Conservation (phyloP, 2,797 vertebrate genomes). For the Lagocephalus sceleratus region DNA sequence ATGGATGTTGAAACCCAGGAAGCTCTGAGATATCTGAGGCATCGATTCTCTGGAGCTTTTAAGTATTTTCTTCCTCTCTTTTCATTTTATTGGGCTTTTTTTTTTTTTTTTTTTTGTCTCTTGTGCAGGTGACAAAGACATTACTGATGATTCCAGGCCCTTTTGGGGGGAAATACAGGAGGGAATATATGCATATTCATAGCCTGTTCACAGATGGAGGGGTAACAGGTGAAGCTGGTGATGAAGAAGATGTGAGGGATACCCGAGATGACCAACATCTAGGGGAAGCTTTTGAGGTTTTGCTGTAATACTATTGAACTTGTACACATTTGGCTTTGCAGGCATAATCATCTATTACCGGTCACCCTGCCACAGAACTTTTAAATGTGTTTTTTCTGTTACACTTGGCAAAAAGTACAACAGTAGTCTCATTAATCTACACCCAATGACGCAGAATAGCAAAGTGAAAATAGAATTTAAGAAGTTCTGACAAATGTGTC, state of each 20-base stretch:
- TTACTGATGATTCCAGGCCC: slow-evolving; percentile 5
- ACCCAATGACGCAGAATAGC: too few species aligned
- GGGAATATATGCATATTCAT: slow-evolving; percentile 10
- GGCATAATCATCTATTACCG: slow-evolving; percentile 42
- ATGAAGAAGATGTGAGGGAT: slow-evolving; percentile 9
- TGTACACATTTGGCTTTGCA: too few species aligned
- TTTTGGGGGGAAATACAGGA: neutral
- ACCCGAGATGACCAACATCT: slow-evolving; percentile 65
- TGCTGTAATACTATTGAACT: neutral
- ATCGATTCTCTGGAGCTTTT: slow-evolving; percentile 7
- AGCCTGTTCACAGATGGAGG: slow-evolving; percentile 26
- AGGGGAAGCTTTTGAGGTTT: slow-evolving; percentile 61
- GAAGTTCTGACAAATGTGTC: too few species aligned
- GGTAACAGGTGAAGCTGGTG: slow-evolving; percentile 1
- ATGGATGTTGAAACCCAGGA: too few species aligned
- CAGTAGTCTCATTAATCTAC: slow-evolving; percentile 4
- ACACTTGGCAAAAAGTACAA: slow-evolving; percentile 68
- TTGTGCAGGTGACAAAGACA: slow-evolving; percentile 12
- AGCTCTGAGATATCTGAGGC: neutral
- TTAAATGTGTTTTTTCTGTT: slow-evolving; percentile 68
- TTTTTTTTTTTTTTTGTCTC: slow-evolving; percentile 24
- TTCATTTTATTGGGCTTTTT: slow-evolving; percentile 27
- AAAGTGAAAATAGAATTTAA: too few species aligned
- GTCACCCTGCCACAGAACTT: slow-evolving; percentile 69
- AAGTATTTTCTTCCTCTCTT: slow-evolving; percentile 4